phyloP scores from a whole-genome alignment of 1,140 invertebrate genomes.

The Bursaphelenchus mucronatus region DNA sequence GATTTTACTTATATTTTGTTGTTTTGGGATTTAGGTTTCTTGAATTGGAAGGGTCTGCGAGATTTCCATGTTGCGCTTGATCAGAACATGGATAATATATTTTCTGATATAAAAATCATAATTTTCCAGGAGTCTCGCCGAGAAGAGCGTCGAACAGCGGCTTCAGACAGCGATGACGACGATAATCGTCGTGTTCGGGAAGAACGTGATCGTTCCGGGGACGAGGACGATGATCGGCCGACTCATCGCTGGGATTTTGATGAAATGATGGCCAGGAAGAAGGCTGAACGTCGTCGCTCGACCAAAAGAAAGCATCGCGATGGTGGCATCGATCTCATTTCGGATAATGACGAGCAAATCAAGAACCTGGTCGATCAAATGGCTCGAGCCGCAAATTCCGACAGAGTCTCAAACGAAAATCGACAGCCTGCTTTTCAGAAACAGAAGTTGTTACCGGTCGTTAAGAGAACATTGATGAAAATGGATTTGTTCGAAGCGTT shows the following conservation, averaged over 20 bases:
- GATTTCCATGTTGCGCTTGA: no score
- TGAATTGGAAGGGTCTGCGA: no score
- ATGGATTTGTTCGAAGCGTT: constrained; percentile 55
- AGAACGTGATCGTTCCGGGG: no score
- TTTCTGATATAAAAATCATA: no score
- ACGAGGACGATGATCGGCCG: no score
- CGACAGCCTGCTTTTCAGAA: constrained; percentile 53
- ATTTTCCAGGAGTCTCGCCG: no score
- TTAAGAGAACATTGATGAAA: constrained; percentile 41
- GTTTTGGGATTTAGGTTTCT: no score
- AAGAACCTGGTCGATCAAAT: constrained; percentile 47
- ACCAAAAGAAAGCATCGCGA: constrained; percentile 25
- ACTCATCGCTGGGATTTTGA: constrained; percentile 42
- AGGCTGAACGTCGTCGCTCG: constrained; percentile 23
- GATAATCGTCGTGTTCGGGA: no score
- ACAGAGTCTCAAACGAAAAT: constrained; percentile 50
- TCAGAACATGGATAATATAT: no score
- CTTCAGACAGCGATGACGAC: no score
- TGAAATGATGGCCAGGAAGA: constrained; percentile 42
- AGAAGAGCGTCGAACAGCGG: no score
- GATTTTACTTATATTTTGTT: no score
- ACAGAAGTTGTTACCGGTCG: constrained; percentile 48
- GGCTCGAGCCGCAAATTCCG: constrained; percentile 51
- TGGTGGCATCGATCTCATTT: constrained; percentile 53
- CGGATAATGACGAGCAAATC: constrained; percentile 53